These are phyloP conservation scores for Pemphredon lugubris DNA, from an alignment of 2,888 invertebrate species.

Conservation along the genomic window DNA sequence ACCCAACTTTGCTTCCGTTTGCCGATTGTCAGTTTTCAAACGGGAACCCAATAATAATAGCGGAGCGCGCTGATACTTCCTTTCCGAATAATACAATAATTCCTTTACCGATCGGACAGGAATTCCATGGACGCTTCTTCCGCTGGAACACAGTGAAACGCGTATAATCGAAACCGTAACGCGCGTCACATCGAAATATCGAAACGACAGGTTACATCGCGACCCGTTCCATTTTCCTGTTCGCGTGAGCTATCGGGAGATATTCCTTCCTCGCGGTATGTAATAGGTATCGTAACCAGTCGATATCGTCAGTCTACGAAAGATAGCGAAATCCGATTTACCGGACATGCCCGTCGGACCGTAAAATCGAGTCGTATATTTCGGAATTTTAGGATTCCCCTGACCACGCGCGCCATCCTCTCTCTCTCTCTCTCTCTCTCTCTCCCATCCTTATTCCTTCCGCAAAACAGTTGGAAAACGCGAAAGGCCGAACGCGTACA, in stretches of 20 bases:
- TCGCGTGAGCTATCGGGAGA: conserved; percentile 45
- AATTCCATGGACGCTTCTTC: conserved; percentile 19
- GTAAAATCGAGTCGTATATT: conserved; percentile 67
- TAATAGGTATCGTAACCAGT: conserved; percentile 43
- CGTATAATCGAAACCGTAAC: conserved; percentile 19
- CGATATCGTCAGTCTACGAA: conserved; percentile 56
- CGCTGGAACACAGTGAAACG: conserved; percentile 4
- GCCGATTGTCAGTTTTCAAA: too few species aligned
- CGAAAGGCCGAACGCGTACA: not conserved
- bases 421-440: not conserved
- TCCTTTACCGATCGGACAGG: conserved; percentile 28
- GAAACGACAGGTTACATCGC: conserved; percentile 52
- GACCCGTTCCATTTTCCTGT: conserved; percentile 50
- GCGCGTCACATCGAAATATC: conserved; percentile 47
- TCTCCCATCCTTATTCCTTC: too few species aligned
- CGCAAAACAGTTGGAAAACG: not conserved
- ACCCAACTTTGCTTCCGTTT: too few species aligned
- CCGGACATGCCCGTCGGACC: conserved; percentile 56
- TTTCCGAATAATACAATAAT: conserved; percentile 44
- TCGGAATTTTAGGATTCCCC: conserved; percentile 49
- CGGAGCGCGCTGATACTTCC: too few species aligned
- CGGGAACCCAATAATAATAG: too few species aligned
- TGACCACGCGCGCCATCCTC: not conserved
- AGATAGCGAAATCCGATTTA: conserved; percentile 60
- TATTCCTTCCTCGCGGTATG: conserved; percentile 50